These are phyloP conservation scores for Peromyscus aztecus DNA, from an alignment of 2,797 vertebrate genomes.

Conservation along the genomic window DNA sequence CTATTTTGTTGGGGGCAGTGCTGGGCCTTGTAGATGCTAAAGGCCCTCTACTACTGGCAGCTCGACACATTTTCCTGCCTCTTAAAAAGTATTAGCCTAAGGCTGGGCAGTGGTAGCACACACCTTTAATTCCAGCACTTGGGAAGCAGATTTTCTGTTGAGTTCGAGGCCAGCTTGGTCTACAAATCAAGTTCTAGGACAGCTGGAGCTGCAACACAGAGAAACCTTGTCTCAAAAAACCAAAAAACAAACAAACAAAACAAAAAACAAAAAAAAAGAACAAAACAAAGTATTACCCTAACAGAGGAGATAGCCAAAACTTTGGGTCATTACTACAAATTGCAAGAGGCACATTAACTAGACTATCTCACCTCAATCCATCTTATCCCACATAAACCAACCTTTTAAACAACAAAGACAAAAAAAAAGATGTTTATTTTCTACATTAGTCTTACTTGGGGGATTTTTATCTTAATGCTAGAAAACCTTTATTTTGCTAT, in stretches of 20 bases:
- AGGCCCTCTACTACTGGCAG: neutral
- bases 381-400: neutral
- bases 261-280: no score
- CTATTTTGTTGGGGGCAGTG: neutral
- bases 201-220: neutral
- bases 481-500: neutral
- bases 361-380: neutral
- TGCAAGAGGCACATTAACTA: neutral
- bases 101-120: no score
- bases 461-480: neutral
- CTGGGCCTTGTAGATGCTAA: neutral
- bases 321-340: neutral
- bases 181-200: no score
- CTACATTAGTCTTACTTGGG: neutral
- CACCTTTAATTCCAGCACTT: no score
- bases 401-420: neutral
- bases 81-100: neutral
- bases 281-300: neutral
- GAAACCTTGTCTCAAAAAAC: neutral
- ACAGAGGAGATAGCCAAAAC: neutral
- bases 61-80: neutral
- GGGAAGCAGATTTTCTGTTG: no score
- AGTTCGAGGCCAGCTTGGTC: no score
- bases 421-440: neutral
- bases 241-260: no score